phyloP scores from a whole-genome alignment of 2,888 invertebrate species.

The Kryphioiulus occultus region DNA sequence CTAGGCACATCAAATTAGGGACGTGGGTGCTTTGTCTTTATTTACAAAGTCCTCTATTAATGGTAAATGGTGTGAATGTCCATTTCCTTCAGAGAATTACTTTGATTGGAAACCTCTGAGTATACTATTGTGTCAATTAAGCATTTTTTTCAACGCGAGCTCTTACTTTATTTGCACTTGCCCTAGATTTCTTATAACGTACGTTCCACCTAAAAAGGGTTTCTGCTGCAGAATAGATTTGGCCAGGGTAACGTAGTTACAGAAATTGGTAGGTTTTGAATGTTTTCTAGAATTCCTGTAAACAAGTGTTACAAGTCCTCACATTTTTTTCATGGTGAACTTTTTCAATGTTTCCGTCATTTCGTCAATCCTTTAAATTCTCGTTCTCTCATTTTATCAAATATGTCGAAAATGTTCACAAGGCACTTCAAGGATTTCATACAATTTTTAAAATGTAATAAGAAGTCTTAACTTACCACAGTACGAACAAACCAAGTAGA shows the following conservation, averaged over 20 bases:
- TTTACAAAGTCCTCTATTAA: not conserved
- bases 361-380: not conserved
- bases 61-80: slow-evolving; percentile 12
- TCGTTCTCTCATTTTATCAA: not conserved
- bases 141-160: not conserved
- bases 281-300: not conserved
- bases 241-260: not conserved
- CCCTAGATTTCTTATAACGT: not conserved
- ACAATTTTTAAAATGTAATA: not conserved
- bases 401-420: not conserved
- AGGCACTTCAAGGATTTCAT: not conserved
- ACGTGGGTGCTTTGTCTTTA: not conserved
- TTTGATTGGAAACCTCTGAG: slow-evolving; percentile 1
- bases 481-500: slow-evolving; percentile 87
- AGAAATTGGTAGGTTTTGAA: not conserved
- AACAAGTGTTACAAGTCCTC: too few species aligned
- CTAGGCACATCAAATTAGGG: not conserved
- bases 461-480: slow-evolving; percentile 70
- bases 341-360: not conserved
- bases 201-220: not conserved
- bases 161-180: not conserved
- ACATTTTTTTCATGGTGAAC: not conserved
- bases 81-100: slow-evolving; percentile 17
- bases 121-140: not conserved
- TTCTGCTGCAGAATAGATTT: not conserved